Percentiles rank a stretch among this genome's conserved stretches.
Evolutionary conservation across 1,140 invertebrate genomes (phyloP).

Genomic region (Eriosoma lanigerum): DNA sequence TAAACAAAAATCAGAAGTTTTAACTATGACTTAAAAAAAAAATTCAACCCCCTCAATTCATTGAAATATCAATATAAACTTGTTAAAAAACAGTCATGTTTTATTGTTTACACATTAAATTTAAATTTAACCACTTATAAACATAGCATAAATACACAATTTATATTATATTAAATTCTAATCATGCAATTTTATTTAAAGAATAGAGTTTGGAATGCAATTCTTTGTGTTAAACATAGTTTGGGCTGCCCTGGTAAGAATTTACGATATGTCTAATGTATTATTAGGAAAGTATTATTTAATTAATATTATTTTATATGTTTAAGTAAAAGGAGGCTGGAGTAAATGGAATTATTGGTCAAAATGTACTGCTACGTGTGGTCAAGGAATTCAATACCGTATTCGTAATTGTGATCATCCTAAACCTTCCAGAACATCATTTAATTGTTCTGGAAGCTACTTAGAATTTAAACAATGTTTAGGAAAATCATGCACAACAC

Average conservation of each 20-base stretch:
- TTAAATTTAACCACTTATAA: too few relatives aligned
- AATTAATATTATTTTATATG: background rate
- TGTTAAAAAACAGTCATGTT: too few relatives aligned
- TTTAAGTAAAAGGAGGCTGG: slow-evolving; percentile 32
- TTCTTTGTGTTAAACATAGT: slow-evolving; percentile 25
- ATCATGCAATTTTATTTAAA: too few relatives aligned
- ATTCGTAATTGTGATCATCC: slow-evolving; percentile 25
- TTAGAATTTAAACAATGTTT: slow-evolving; percentile 46
- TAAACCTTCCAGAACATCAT: background rate
- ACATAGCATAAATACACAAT: too few relatives aligned
- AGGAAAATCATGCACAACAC: background rate
- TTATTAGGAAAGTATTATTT: background rate
- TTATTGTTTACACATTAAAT: too few relatives aligned
- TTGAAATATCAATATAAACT: too few relatives aligned
- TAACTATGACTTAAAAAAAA: too few relatives aligned
- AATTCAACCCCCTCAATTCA: too few relatives aligned
- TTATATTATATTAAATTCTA: too few relatives aligned
- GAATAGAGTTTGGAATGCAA: slow-evolving; percentile 37
- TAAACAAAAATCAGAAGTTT: too few relatives aligned
- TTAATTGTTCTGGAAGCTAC: slow-evolving; percentile 8
- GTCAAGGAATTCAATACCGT: slow-evolving; percentile 40
- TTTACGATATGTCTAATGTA: background rate
- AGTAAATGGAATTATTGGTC: slow-evolving; percentile 32
- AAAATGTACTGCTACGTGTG: slow-evolving; percentile 30
- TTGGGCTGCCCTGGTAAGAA: slow-evolving; percentile 41